phyloP scores from a whole-genome alignment of 2,113 vertebrate genomes.

The Actenoides lindsayi region DNA sequence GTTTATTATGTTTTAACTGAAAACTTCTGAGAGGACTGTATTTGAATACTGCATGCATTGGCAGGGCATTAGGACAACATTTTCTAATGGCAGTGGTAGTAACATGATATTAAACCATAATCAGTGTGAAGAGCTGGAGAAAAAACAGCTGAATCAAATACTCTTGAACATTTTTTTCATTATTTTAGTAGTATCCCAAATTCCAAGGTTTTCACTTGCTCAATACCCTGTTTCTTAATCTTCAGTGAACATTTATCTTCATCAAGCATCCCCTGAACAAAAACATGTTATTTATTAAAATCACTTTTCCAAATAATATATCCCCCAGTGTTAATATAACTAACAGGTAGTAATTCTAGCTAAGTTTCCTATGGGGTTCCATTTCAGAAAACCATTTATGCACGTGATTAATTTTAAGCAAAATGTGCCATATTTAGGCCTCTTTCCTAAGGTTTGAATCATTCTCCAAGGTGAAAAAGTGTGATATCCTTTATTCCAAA shows the following conservation, averaged over 20 bases:
- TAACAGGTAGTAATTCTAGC: not conserved
- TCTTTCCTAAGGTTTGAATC: not conserved
- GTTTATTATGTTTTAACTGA: conserved; percentile 14
- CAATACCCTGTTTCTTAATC: not conserved
- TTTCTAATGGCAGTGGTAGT: not conserved
- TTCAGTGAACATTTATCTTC: not conserved
- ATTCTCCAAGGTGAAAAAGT: not conserved
- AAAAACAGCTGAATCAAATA: not conserved
- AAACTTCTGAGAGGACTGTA: not conserved
- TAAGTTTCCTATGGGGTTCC: not conserved
- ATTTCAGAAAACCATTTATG: conserved; percentile 2
- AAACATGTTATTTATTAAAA: not conserved
- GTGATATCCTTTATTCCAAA: not conserved
- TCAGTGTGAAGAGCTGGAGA: not conserved
- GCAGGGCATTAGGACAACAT: not conserved
- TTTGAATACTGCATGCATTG: not conserved
- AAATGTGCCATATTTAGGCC: not conserved
- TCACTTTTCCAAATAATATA: not conserved
- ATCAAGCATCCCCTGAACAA: not conserved
- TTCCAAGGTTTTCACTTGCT: not conserved
- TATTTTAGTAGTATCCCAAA: not conserved
- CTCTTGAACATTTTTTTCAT: not conserved
- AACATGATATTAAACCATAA: not conserved
- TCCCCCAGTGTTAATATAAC: not conserved
- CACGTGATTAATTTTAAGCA: not conserved